A percentile compares a stretch with the other conserved stretches of the same genome.
Conservation (phyloP, 2,888 invertebrate genomes). For the Drosophila tanythrix region DNA sequence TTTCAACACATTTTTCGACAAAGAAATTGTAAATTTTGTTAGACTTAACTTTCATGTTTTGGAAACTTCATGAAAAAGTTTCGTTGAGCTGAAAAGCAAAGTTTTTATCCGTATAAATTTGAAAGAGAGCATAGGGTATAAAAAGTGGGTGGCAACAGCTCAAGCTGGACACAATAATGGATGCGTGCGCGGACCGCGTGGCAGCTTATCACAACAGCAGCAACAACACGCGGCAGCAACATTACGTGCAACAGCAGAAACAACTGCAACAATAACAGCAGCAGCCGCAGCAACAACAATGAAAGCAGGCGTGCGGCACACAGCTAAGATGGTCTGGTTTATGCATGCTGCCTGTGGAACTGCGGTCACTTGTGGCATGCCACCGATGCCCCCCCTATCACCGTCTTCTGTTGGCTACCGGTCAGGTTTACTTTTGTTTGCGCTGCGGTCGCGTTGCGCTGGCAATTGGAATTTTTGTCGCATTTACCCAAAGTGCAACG, state of each 20-base stretch:
- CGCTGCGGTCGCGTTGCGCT: constrained; percentile 58
- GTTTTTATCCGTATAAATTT: neutral
- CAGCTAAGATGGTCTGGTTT: constrained; percentile 70
- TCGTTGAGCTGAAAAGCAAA: neutral
- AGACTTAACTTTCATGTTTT: neutral
- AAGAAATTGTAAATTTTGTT: neutral
- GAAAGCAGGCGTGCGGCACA: neutral
- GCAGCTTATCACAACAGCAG: constrained; percentile 73
- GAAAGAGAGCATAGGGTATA: neutral
- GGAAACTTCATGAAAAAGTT: neutral
- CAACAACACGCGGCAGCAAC: constrained; percentile 5
- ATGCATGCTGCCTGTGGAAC: constrained; percentile 52
- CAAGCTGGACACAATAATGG: constrained; percentile 42
- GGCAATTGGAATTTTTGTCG: constrained; percentile 84
- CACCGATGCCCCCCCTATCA: constrained; percentile 1
- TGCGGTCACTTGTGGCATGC: constrained; percentile 81
- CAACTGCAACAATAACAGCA: constrained; percentile 15
- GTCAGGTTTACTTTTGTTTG: constrained; percentile 61
- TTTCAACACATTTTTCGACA: neutral
- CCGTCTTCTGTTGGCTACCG: neutral
- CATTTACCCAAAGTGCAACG: constrained; percentile 82
- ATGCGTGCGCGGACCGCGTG: constrained; percentile 58
- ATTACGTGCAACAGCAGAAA: constrained; percentile 24
- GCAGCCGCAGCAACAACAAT: constrained; percentile 7
- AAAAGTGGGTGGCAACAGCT: neutral